Conservation (phyloP, 2,888 invertebrate genomes). For the Zootermopsis nevadensis region DNA sequence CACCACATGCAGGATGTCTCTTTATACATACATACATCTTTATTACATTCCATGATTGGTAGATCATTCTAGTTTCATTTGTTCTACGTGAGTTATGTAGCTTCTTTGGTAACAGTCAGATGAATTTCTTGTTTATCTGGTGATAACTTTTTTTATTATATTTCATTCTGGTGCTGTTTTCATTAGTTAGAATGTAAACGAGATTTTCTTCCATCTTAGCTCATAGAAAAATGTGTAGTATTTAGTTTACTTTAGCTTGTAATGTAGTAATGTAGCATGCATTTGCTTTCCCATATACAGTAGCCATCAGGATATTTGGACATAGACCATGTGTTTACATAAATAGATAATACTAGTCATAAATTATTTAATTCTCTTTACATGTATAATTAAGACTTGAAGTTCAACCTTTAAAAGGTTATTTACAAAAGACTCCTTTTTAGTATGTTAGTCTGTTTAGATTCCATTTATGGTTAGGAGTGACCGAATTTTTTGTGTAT, state of each 20-base stretch:
- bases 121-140: no score
- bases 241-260: background rate
- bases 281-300: background rate
- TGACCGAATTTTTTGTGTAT: no score
- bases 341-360: conserved; percentile 5
- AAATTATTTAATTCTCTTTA: conserved; percentile 5
- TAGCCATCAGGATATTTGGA: conserved; percentile 19
- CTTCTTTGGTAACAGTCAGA: no score
- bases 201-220: background rate
- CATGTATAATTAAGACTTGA: background rate
- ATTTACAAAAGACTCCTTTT: background rate
- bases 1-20: no score
- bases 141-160: no score
- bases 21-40: no score
- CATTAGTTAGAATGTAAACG: no score
- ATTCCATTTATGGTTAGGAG: background rate
- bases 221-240: background rate
- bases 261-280: background rate
- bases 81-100: no score
- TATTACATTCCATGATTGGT: no score
- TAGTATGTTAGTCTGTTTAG: background rate
- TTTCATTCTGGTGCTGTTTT: no score
- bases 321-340: background rate
- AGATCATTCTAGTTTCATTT: no score
- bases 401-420: conserved; percentile 12